phyloP scores from a whole-genome alignment of 2,797 vertebrate species.

The Neostethus bicornis region DNA sequence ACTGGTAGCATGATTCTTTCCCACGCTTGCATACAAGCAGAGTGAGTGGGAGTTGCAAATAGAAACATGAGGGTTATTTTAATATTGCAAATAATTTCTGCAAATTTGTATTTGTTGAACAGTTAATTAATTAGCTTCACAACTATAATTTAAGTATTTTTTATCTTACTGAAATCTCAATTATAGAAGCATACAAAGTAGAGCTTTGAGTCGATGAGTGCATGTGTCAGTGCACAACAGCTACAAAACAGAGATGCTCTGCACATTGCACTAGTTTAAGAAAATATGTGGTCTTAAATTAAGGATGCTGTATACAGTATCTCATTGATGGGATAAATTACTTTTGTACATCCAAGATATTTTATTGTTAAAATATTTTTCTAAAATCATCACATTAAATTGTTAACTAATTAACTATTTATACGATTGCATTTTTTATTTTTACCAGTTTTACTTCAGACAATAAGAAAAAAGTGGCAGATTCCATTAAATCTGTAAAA shows the following conservation, averaged over 20 bases:
- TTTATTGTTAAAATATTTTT: neutral
- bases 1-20: conserved; percentile 10
- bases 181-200: conserved; percentile 6
- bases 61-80: conserved; percentile 34
- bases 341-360: neutral
- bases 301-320: neutral
- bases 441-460: no score
- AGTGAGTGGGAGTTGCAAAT: conserved; percentile 32
- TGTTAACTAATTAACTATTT: no score
- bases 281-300: conserved; percentile 22
- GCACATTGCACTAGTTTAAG: conserved; percentile 32
- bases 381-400: neutral
- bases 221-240: conserved; percentile 35
- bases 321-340: neutral
- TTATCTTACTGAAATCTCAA: conserved; percentile 20
- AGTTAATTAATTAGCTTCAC: conserved; percentile 28
- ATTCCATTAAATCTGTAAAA: neutral
- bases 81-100: conserved; percentile 7
- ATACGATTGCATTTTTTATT: no score
- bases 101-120: conserved; percentile 14
- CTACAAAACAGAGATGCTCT: conserved; percentile 22
- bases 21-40: neutral
- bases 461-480: neutral
- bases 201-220: conserved; percentile 28
- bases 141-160: conserved; percentile 6